A percentile compares a stretch with the other conserved stretches of the same genome.
These are phyloP conservation scores for Myrmecophaga tridactyla DNA, from an alignment of 2,113 vertebrate species.

Conservation along the genomic window DNA sequence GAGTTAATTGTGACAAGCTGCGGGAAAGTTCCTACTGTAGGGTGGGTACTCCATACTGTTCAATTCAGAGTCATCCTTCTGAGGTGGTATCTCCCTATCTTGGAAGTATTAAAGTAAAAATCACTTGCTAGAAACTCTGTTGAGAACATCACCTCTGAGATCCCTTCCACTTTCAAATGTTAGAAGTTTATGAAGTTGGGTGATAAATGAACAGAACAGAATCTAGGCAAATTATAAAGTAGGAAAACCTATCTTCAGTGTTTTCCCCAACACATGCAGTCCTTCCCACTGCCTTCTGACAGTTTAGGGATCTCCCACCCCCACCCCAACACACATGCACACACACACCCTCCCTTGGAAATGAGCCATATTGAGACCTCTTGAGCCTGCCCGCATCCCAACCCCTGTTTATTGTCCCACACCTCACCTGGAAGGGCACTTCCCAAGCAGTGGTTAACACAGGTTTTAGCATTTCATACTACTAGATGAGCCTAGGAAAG, in stretches of 20 bases:
- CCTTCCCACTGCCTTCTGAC: neutral
- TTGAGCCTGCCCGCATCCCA: neutral
- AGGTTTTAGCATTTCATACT: neutral
- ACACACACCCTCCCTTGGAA: neutral
- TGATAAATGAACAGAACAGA: neutral
- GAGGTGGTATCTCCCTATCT: neutral
- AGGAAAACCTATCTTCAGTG: neutral
- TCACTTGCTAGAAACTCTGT: neutral
- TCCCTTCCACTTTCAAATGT: neutral
- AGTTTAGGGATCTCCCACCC: neutral
- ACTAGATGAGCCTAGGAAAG: neutral
- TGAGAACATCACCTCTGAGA: neutral
- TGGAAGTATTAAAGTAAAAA: neutral
- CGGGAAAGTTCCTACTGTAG: neutral
- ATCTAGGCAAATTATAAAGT: neutral
- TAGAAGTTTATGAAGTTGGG: neutral
- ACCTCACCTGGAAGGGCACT: neutral
- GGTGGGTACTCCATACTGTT: neutral
- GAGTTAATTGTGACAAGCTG: neutral
- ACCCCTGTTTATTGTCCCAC: neutral
- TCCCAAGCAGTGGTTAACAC: neutral
- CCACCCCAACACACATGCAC: fast-evolving
- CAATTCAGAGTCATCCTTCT: neutral
- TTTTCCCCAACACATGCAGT: neutral
- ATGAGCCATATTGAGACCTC: neutral